Percentiles rank a stretch among this genome's conserved stretches.
phyloP scores from a whole-genome alignment of 2,113 vertebrate genomes.

The Chlorodrepanis virens region DNA sequence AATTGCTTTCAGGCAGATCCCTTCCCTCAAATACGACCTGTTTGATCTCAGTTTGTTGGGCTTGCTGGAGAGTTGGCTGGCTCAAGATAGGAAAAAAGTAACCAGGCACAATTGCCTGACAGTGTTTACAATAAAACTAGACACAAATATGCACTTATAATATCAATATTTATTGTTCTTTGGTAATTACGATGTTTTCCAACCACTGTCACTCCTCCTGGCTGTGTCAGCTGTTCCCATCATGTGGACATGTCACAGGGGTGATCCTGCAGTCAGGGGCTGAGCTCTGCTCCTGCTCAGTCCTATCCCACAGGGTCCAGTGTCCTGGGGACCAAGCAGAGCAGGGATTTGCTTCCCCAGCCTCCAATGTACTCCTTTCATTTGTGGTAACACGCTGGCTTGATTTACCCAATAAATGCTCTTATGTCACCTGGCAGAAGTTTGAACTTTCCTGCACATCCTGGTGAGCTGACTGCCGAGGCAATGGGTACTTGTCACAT shows the following conservation, averaged over 20 bases:
- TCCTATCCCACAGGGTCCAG: not conserved
- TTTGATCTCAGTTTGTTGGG: not conserved
- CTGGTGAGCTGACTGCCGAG: accelerated
- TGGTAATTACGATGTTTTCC: not conserved
- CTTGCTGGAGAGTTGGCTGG: not conserved
- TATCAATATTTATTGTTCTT: not conserved
- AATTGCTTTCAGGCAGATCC: not conserved
- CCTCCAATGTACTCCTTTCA: accelerated
- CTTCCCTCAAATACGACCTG: not conserved
- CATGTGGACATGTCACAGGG: accelerated
- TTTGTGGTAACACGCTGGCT: accelerated
- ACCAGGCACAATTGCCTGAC: not conserved
- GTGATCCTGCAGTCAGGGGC: accelerated
- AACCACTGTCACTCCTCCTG: not conserved
- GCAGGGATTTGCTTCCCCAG: not conserved
- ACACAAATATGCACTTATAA: not conserved
- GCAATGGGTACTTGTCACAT: accelerated
- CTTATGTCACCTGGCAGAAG: not conserved
- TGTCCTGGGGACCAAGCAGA: not conserved
- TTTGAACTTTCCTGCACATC: accelerated
- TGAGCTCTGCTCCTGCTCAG: not conserved
- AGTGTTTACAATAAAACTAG: slow-evolving; percentile 37
- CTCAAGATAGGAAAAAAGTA: not conserved
- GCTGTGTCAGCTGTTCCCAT: not conserved
- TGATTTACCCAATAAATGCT: not conserved